Evolutionary conservation across 2,797 vertebrate genomes (phyloP), one percentile per base, ranked within the genome.

Genomic region (Coccyzus lansbergi): DNA sequence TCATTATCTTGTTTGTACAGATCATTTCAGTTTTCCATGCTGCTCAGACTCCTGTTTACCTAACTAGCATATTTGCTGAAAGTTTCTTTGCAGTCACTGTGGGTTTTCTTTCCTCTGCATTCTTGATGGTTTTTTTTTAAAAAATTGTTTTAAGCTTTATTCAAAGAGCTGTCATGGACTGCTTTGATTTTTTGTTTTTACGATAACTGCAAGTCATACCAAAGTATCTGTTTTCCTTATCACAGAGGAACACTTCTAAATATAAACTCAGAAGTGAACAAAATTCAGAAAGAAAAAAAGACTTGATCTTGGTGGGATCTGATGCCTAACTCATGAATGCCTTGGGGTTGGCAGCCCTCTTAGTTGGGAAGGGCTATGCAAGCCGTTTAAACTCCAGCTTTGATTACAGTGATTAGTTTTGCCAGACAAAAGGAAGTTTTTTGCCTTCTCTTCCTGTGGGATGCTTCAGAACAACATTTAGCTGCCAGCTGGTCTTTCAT

Each of bases 401-500:
- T 95, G 92, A 95, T 91, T 92, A 68, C 56, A 87, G 44, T 40
- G 49, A 90, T 93, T 87, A 55, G 59, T 90, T 94, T 95, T 83
- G 75, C 92, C 78, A 94, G 83, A 93, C 62, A 86, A 95, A 90
- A 93, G 78, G 70, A 93, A 82, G 94, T 92, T 83, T 74, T 92
- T 92, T 94, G 79, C 65, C 74, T 80, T 85, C 59, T 68, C 63
- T 95, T 96, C 84, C 84, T 94, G 67, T 88, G 96, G 74, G 93
- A 95, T 88, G 89, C 75, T 95, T 91, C 89, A 88, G 91, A 91
- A 68, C 44, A 90, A 33, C 44, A 63, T 92, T 93, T 89, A 91
- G 52, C 85, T 93, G 94, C 90, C 91, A 95, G 83, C 86, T 91
- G 87, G 70, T 96, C 91, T 94, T 90, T 92, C 83, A 76, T 36